These are phyloP conservation scores for Diachasmimorpha longicaudata DNA, from an alignment of 1,140 invertebrate genomes.

Conservation along the genomic window DNA sequence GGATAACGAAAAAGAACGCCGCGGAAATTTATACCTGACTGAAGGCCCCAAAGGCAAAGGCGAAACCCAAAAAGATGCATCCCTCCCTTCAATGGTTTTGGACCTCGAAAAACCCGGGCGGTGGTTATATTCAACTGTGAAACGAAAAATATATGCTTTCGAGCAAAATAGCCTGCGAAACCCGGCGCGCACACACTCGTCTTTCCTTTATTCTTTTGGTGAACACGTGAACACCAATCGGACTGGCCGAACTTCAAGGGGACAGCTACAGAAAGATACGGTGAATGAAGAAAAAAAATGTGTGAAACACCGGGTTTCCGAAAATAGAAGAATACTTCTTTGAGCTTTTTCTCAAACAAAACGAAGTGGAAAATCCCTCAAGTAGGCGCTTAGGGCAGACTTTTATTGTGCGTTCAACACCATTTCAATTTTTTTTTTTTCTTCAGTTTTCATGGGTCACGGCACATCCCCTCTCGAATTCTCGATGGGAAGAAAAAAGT, in stretches of 20 bases:
- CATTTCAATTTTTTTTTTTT: neutral
- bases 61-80: slow-evolving; percentile 43
- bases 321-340: slow-evolving; percentile 44
- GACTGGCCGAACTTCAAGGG: neutral
- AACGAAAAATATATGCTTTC: slow-evolving; percentile 61
- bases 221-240: neutral
- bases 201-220: slow-evolving; percentile 15
- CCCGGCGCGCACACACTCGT: neutral
- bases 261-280: slow-evolving; percentile 17
- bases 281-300: slow-evolving; percentile 28
- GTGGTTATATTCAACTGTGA: slow-evolving; percentile 47
- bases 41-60: slow-evolving; percentile 36
- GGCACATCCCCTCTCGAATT: neutral
- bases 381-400: neutral
- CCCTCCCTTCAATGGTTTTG: slow-evolving; percentile 48
- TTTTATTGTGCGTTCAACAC: neutral
- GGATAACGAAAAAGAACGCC: slow-evolving; percentile 33
- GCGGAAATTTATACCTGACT: slow-evolving; percentile 62
- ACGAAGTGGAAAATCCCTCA: neutral
- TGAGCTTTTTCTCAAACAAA: slow-evolving; percentile 37
- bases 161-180: slow-evolving; percentile 20
- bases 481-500: neutral
- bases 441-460: neutral
- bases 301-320: slow-evolving; percentile 29
- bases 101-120: slow-evolving; percentile 40